A percentile compares a stretch with the other conserved stretches of the same genome.
Conservation (phyloP, 35 echinoderm and acorn worm genomes). For the Eucidaris tribuloides region DNA sequence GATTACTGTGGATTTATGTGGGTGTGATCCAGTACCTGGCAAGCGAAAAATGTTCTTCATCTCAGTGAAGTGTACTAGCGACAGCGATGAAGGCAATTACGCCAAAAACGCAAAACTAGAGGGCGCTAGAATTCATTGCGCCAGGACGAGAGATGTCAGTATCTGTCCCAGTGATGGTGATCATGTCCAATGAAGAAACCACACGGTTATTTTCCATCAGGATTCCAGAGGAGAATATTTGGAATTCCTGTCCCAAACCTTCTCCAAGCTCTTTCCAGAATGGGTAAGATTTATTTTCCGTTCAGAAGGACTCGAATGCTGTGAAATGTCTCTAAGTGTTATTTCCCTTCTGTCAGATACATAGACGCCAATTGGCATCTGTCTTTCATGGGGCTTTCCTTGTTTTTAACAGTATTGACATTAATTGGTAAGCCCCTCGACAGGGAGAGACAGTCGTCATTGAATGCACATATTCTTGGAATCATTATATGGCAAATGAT, state of each 20-base stretch:
- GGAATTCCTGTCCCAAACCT: constrained; percentile 53
- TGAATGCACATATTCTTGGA: too few relatives aligned
- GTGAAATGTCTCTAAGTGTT: too few relatives aligned
- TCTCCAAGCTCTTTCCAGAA: constrained; percentile 38
- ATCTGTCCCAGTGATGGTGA: constrained; percentile 55
- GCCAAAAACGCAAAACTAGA: constrained; percentile 12
- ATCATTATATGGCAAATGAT: too few relatives aligned
- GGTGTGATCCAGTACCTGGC: constrained; percentile 75
- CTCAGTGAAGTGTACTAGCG: constrained; percentile 74
- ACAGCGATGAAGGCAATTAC: constrained; percentile 64
- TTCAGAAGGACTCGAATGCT: background rate
- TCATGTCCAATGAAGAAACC: constrained; percentile 20
- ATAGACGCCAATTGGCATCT: too few relatives aligned
- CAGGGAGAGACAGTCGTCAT: too few relatives aligned
- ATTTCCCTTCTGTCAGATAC: too few relatives aligned
- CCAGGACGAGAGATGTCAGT: constrained; percentile 45
- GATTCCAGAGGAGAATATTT: constrained; percentile 72
- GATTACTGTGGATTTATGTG: constrained; percentile 90
- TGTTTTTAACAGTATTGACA: too few relatives aligned
- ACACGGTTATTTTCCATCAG: constrained; percentile 29
- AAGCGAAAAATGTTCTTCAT: constrained; percentile 90
- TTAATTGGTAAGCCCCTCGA: too few relatives aligned
- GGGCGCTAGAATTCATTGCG: background rate
- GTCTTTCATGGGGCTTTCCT: too few relatives aligned
- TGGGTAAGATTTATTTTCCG: constrained; percentile 61